A percentile compares a stretch with the other conserved stretches of the same genome.
These are phyloP conservation scores for Cnemophilus loriae DNA, from an alignment of 2,113 vertebrate genomes.

Conservation along the genomic window DNA sequence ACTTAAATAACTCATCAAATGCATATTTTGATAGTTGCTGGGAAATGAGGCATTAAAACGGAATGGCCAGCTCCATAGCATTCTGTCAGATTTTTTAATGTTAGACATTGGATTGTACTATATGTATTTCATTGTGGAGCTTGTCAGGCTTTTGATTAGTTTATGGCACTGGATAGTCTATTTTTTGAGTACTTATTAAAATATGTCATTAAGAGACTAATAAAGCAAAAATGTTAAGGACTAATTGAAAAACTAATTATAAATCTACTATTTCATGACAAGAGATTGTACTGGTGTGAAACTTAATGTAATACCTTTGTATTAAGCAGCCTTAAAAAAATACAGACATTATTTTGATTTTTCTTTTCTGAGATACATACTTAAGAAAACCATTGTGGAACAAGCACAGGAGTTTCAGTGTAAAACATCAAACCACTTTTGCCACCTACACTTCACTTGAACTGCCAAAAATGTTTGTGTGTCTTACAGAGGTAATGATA, in stretches of 20 bases:
- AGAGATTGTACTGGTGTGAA: neutral
- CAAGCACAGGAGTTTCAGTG: neutral
- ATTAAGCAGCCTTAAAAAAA: neutral
- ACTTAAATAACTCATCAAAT: slow-evolving; percentile 14
- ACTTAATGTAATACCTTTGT: neutral
- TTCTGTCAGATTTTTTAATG: neutral
- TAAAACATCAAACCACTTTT: neutral
- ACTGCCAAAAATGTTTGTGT: neutral
- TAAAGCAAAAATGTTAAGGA: neutral
- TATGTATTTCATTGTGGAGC: neutral
- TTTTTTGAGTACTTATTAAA: neutral
- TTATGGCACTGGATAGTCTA: neutral
- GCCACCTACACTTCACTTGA: neutral
- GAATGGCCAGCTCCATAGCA: neutral
- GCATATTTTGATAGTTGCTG: slow-evolving; percentile 12
- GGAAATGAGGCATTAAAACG: neutral
- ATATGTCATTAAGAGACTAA: neutral
- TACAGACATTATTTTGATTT: neutral
- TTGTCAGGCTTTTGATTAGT: neutral
- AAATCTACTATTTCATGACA: neutral
- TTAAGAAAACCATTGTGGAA: neutral
- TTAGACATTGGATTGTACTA: neutral
- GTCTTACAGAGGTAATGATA: neutral
- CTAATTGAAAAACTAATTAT: neutral
- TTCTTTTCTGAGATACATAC: neutral